These are phyloP conservation scores for Papilio dardanus DNA, from an alignment of 1,140 invertebrate genomes.

Conservation along the genomic window DNA sequence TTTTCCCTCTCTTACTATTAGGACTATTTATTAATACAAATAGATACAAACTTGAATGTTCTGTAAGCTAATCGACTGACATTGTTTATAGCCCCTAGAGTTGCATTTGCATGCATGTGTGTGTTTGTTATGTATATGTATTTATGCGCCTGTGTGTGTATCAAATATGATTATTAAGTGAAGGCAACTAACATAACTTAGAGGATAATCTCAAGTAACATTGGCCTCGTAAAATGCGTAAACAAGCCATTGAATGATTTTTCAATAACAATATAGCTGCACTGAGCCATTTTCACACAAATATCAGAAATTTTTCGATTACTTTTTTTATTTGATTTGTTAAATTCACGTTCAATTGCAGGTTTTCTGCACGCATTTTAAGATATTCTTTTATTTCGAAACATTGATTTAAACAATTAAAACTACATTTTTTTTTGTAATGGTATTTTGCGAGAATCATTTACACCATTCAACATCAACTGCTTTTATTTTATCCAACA, in stretches of 20 bases:
- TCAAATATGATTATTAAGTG: slow-evolving; percentile 8
- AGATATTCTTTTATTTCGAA: too few species aligned
- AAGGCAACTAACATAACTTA: slow-evolving; percentile 17
- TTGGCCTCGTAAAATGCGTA: slow-evolving; percentile 13
- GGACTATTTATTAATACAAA: too few species aligned
- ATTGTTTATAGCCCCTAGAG: too few species aligned
- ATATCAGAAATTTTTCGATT: not conserved
- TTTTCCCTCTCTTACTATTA: too few species aligned
- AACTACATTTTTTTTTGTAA: slow-evolving; percentile 4
- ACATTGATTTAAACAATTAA: too few species aligned
- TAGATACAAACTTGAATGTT: too few species aligned
- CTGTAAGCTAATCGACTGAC: too few species aligned
- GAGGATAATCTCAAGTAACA: not conserved
- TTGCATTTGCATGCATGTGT: not conserved
- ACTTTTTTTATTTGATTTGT: too few species aligned
- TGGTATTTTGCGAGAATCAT: not conserved
- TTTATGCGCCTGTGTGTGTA: not conserved
- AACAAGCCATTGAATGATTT: not conserved
- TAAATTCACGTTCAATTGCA: too few species aligned
- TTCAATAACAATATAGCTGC: not conserved
- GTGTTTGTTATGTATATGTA: not conserved
- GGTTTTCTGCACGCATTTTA: too few species aligned
- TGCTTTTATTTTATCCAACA: not conserved
- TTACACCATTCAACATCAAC: slow-evolving; percentile 28
- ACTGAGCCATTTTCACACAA: not conserved